These are phyloP conservation scores for Sciurus niger DNA, from an alignment of 2,113 vertebrate genomes.

Conservation along the genomic window DNA sequence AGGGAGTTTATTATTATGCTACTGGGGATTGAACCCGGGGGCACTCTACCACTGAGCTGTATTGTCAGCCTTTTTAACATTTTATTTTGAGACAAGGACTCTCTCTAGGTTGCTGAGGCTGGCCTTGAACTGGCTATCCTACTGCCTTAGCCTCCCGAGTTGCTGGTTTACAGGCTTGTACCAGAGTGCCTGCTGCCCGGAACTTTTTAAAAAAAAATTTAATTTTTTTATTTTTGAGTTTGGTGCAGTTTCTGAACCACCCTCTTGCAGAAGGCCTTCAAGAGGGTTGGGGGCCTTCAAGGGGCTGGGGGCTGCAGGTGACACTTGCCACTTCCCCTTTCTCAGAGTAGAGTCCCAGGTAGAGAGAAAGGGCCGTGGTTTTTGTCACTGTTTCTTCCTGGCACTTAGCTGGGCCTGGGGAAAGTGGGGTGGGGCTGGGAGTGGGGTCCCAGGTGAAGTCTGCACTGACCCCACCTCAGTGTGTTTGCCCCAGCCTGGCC, in stretches of 20 bases:
- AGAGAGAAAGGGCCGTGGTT: neutral
- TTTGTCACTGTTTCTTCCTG: neutral
- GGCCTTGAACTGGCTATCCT: neutral
- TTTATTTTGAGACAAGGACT: neutral
- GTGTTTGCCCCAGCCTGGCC: neutral
- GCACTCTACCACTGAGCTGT: neutral
- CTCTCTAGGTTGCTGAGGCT: neutral
- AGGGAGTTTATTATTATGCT: neutral
- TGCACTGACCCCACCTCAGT: too few relatives aligned
- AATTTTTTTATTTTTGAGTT: neutral
- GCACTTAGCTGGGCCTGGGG: neutral
- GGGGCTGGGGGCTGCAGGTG: neutral
- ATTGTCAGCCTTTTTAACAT: neutral
- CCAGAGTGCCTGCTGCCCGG: neutral
- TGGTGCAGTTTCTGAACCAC: neutral
- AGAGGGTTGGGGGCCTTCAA: neutral
- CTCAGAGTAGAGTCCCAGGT: neutral
- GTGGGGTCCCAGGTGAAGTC: neutral
- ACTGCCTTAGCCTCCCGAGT: neutral
- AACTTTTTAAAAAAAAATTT: neutral
- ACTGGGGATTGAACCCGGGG: neutral
- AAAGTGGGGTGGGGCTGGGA: neutral
- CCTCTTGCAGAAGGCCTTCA: neutral
- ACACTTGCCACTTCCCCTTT: neutral
- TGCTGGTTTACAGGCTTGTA: neutral